Conservation (phyloP, 1,140 invertebrate genomes). For the Trichonephila clavipes region DNA sequence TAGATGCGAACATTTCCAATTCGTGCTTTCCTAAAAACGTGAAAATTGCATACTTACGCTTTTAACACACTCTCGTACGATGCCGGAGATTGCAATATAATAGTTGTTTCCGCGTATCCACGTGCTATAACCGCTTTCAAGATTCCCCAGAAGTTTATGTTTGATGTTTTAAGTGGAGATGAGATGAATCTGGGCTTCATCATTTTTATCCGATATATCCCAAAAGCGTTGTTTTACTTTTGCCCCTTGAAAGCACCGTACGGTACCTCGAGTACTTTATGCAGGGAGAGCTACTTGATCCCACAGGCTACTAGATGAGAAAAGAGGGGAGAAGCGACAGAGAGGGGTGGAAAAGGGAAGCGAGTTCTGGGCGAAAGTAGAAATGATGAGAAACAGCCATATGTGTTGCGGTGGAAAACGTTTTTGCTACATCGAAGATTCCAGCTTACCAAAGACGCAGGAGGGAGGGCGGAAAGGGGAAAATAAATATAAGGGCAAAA, state of each 20-base stretch:
- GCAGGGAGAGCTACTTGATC: slow-evolving; percentile 36
- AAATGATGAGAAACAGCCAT: slow-evolving; percentile 57
- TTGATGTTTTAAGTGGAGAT: slow-evolving; percentile 50
- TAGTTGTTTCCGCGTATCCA: background rate
- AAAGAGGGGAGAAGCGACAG: background rate
- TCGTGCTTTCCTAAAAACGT: too few relatives aligned
- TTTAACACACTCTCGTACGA: too few relatives aligned
- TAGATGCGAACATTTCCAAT: too few relatives aligned
- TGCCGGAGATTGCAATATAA: background rate
- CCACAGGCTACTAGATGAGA: slow-evolving; percentile 3
- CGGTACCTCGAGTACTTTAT: slow-evolving; percentile 21
- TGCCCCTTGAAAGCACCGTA: background rate
- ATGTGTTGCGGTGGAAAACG: slow-evolving; percentile 56
- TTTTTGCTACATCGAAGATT: slow-evolving; percentile 54
- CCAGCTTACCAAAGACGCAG: slow-evolving; percentile 16
- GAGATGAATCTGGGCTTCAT: slow-evolving; percentile 49
- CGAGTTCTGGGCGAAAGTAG: slow-evolving; percentile 29
- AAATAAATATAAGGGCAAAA: slow-evolving; percentile 35
- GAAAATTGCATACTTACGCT: too few relatives aligned
- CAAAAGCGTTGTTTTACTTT: slow-evolving; percentile 13
- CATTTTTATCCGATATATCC: slow-evolving; percentile 48
- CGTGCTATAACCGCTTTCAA: background rate
- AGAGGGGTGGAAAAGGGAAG: background rate
- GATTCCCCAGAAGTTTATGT: background rate
- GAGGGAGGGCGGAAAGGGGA: slow-evolving; percentile 13